These are phyloP conservation scores for Myopa tessellatipennis DNA, from an alignment of 2,888 invertebrate species.

Conservation along the genomic window DNA sequence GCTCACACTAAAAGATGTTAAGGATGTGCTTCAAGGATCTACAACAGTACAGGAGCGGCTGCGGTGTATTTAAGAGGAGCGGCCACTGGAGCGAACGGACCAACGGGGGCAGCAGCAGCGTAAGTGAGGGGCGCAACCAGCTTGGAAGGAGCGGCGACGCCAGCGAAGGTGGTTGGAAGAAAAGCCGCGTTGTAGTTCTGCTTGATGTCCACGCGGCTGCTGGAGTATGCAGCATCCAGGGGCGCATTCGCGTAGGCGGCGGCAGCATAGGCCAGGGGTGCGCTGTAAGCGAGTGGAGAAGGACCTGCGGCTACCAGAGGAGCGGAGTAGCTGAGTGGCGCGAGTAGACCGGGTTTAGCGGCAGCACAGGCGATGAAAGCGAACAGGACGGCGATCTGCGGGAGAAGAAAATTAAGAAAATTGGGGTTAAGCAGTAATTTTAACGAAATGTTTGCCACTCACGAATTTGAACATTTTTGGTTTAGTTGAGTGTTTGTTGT, in stretches of 20 bases:
- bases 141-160: slow-evolving; percentile 33
- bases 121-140: not conserved
- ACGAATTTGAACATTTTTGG: slow-evolving; percentile 40
- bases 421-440: no score
- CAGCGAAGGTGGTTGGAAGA: slow-evolving; percentile 33
- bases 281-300: not conserved
- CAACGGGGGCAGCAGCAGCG: slow-evolving; percentile 38
- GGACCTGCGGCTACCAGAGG: not conserved
- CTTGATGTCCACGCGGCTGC: slow-evolving; percentile 40
- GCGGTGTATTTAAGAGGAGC: slow-evolving; percentile 35
- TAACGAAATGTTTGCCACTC: not conserved
- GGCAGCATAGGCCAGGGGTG: slow-evolving; percentile 30
- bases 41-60: slow-evolving; percentile 24
- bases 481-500: slow-evolving; percentile 23
- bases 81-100: slow-evolving; percentile 34
- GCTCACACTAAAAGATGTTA: no score
- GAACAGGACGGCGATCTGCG: slow-evolving; percentile 44
- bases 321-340: slow-evolving; percentile 16
- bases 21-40: not conserved
- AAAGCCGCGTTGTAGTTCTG: slow-evolving; percentile 43
- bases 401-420: not conserved
- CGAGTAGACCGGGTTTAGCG: slow-evolving; percentile 45
- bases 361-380: slow-evolving; percentile 46
- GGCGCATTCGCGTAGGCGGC: slow-evolving; percentile 38
- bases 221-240: slow-evolving; percentile 22